Conservation (phyloP, 2,888 invertebrate genomes). For the Caenorhabditis zanzibari region DNA sequence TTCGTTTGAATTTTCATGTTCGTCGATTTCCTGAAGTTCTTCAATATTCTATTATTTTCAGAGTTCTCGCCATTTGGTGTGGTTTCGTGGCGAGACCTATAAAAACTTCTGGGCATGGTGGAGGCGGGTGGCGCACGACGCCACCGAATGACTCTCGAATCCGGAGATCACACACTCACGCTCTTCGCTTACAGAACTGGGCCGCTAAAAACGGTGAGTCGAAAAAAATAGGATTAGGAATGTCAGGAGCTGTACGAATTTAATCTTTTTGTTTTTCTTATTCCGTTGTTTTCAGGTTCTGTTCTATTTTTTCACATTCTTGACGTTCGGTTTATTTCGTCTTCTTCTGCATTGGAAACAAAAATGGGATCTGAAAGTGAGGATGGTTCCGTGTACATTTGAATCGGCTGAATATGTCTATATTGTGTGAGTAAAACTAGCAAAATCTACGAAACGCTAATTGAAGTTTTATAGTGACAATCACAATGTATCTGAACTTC, state of each 20-base stretch:
- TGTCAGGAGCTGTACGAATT: not conserved
- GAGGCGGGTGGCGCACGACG: constrained; percentile 72
- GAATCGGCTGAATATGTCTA: constrained; percentile 77
- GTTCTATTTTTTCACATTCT: constrained; percentile 69
- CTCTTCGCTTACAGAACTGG: constrained; percentile 66
- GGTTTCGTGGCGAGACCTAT: constrained; percentile 48
- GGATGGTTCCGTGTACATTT: constrained; percentile 72
- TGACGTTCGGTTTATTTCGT: constrained; percentile 78
- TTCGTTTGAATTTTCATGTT: not conserved
- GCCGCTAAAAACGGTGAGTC: constrained; percentile 56
- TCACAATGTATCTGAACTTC: constrained; percentile 65
- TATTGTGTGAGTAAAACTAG: constrained; percentile 71
- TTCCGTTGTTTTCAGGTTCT: constrained; percentile 59
- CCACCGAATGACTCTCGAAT: constrained; percentile 73
- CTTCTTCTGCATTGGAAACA: constrained; percentile 82
- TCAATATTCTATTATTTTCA: constrained; percentile 3
- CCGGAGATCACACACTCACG: constrained; percentile 68
- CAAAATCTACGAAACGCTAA: not conserved
- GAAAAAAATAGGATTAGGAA: not conserved
- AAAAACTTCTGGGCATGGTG: constrained; percentile 68
- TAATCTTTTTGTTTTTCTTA: not conserved
- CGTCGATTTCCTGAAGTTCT: not conserved
- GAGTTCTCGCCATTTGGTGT: constrained; percentile 48
- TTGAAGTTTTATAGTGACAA: constrained; percentile 65
- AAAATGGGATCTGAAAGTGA: constrained; percentile 71